Evolutionary conservation across 2,888 invertebrate genomes (phyloP).

Genomic region (Apodemia duryi): DNA sequence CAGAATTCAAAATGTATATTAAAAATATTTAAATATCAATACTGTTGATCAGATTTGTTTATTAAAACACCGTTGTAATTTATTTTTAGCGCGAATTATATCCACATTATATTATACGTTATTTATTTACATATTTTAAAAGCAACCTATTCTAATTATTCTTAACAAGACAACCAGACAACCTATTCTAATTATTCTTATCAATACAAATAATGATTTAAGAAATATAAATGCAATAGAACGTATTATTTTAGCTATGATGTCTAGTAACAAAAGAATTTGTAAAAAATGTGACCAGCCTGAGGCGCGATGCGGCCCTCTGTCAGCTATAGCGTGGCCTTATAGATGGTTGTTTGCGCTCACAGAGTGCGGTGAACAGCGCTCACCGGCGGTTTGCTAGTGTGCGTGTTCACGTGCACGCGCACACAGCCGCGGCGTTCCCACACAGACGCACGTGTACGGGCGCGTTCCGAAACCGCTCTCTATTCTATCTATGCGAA

Average conservation of each 20-base stretch:
- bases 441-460: constrained; percentile 50
- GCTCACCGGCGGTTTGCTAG: constrained; percentile 68
- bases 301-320: constrained; percentile 65
- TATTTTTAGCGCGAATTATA: neutral
- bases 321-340: constrained; percentile 79
- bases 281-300: constrained; percentile 42
- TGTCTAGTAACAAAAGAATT: constrained; percentile 24
- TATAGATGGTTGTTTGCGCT: constrained; percentile 81
- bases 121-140: neutral
- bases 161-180: neutral
- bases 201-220: neutral
- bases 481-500: constrained; percentile 80
- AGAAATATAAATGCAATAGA: neutral
- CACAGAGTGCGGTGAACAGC: constrained; percentile 80
- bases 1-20: no score
- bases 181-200: neutral
- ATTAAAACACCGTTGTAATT: neutral
- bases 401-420: constrained; percentile 57
- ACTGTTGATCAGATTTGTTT: neutral
- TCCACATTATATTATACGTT: neutral
- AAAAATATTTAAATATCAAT: neutral
- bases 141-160: neutral
- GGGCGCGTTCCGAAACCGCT: constrained; percentile 79
- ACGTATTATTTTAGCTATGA: constrained; percentile 4
- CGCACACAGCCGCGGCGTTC: constrained; percentile 41